A percentile compares a stretch with the other conserved stretches of the same genome.
phyloP scores from a whole-genome alignment of 1,140 invertebrate genomes.

The Lordiphosa clarofinis region DNA sequence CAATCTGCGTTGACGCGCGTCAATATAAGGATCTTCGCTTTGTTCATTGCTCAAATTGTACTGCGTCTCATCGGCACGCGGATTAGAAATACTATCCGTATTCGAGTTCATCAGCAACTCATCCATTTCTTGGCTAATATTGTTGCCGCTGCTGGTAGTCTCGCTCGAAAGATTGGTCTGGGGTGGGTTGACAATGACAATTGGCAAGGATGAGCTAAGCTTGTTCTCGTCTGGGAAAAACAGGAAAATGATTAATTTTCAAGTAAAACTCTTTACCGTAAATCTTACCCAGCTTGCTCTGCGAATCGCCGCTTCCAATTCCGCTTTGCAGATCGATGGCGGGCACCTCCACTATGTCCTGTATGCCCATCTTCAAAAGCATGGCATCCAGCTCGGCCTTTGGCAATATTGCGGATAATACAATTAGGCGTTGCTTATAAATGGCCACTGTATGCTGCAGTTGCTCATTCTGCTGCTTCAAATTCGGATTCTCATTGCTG shows the following conservation, averaged over 20 bases:
- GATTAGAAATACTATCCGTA: too few relatives aligned
- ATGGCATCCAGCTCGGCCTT: slow-evolving; percentile 75
- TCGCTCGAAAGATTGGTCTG: too few relatives aligned
- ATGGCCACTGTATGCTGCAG: slow-evolving; percentile 81
- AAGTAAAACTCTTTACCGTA: background rate
- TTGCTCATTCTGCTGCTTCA: slow-evolving; percentile 81
- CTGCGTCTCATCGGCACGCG: too few relatives aligned
- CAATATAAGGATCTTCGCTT: too few relatives aligned
- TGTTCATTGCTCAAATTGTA: too few relatives aligned
- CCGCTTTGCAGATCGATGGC: slow-evolving; percentile 40
- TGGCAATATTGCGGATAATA: slow-evolving; percentile 69
- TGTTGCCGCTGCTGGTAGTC: too few relatives aligned
- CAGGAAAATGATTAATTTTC: background rate
- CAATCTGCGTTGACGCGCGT: too few relatives aligned
- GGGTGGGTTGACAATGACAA: too few relatives aligned
- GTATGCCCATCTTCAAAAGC: slow-evolving; percentile 68
- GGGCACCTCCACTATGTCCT: slow-evolving; percentile 69
- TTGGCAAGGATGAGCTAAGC: too few relatives aligned
- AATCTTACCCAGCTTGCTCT: slow-evolving; percentile 62
- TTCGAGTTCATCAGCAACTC: too few relatives aligned
- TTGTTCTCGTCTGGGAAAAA: slow-evolving; percentile 75
- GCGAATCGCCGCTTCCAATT: slow-evolving; percentile 32
- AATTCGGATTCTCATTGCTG: slow-evolving; percentile 80
- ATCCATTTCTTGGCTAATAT: too few relatives aligned
- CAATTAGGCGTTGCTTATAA: slow-evolving; percentile 81